Percentiles rank a stretch among this genome's conserved stretches.
Conservation (phyloP, 37 sponge, comb jelly and placozoan genomes). For the Beroe forskalii region DNA sequence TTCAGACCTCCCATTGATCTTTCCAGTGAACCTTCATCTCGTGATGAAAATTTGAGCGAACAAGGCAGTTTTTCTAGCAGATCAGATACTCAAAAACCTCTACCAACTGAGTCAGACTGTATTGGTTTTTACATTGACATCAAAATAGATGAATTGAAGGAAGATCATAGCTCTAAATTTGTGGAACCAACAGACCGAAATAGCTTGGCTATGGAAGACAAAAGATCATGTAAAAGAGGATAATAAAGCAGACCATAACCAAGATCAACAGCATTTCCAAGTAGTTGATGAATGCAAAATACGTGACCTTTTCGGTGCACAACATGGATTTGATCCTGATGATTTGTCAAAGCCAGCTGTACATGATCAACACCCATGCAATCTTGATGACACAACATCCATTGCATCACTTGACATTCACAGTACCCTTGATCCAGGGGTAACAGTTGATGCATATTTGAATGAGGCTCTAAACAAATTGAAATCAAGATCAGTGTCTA, state of each 20-base stretch:
- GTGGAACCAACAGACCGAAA: too few relatives aligned
- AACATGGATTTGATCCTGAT: not conserved
- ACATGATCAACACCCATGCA: not conserved
- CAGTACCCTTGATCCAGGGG: not conserved
- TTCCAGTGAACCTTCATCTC: slow-evolving; percentile 10
- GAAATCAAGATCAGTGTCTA: slow-evolving; percentile 28
- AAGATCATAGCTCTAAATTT: too few relatives aligned
- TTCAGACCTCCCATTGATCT: not conserved
- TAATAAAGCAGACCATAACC: too few relatives aligned
- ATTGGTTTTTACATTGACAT: not conserved
- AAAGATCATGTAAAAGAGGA: too few relatives aligned
- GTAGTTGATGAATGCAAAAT: too few relatives aligned
- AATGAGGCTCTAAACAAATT: slow-evolving; percentile 8
- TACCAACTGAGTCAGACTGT: not conserved
- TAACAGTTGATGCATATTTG: slow-evolving; percentile 18
- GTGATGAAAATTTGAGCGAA: not conserved
- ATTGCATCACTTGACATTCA: not conserved
- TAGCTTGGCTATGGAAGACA: too few relatives aligned
- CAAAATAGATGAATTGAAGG: not conserved
- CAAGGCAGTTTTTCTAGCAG: not conserved
- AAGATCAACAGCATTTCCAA: too few relatives aligned
- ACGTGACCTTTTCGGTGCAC: not conserved
- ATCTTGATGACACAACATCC: not conserved
- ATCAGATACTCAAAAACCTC: not conserved
- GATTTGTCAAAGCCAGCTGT: not conserved